These are phyloP conservation scores for Acleris emargana DNA, from an alignment of 2,888 invertebrate species.

Conservation along the genomic window DNA sequence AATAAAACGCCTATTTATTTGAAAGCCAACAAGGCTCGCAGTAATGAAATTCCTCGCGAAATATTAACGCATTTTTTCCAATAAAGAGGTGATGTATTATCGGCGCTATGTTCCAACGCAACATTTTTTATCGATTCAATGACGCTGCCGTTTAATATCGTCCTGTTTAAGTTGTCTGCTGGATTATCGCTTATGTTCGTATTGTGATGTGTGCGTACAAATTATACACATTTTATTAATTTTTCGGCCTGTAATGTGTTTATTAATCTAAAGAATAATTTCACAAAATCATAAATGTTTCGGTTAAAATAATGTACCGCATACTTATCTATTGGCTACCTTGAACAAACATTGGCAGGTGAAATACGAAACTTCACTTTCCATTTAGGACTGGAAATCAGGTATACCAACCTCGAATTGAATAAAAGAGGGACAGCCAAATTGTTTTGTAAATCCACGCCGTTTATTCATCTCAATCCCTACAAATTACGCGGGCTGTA, in stretches of 20 bases:
- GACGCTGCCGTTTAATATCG: slow-evolving; percentile 33
- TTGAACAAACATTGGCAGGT: too few relatives aligned
- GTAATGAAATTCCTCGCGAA: slow-evolving; percentile 80
- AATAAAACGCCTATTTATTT: slow-evolving; percentile 81
- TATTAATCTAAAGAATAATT: too few relatives aligned
- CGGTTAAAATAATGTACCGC: too few relatives aligned
- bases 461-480: slow-evolving; percentile 73
- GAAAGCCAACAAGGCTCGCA: slow-evolving; percentile 74
- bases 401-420: slow-evolving; percentile 3
- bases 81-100: slow-evolving; percentile 74
- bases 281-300: too few relatives aligned
- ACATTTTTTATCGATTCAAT: slow-evolving; percentile 38
- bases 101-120: slow-evolving; percentile 51
- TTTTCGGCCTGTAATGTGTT: too few relatives aligned
- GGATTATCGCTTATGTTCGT: neutral
- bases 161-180: slow-evolving; percentile 16
- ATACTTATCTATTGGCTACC: too few relatives aligned
- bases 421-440: slow-evolving; percentile 20
- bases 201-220: neutral
- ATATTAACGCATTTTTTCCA: slow-evolving; percentile 78
- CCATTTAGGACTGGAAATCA: neutral
- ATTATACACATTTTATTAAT: too few relatives aligned
- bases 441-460: slow-evolving; percentile 58
- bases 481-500: slow-evolving; percentile 76
- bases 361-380: too few relatives aligned